A percentile compares a stretch with the other conserved stretches of the same genome.
Conservation (phyloP, 2,113 vertebrate genomes). For the Petaurus breviceps region DNA sequence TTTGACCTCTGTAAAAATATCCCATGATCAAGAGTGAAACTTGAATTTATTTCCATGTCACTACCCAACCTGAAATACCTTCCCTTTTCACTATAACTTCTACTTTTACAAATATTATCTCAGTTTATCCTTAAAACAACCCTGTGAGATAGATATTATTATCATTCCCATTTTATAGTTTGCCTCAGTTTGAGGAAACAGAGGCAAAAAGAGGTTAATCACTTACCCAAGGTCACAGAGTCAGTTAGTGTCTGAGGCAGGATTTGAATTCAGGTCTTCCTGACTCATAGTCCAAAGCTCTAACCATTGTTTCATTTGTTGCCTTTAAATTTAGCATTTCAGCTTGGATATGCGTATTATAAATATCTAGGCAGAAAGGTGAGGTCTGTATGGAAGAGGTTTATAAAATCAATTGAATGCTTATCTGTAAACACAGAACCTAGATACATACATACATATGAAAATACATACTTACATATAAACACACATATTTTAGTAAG, state of each 20-base stretch:
- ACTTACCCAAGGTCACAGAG: background rate
- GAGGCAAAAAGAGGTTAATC: background rate
- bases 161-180: too few species aligned
- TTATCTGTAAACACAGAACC: conserved; percentile 19
- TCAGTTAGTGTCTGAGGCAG: background rate
- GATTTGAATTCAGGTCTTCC: background rate
- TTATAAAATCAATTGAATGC: conserved; percentile 6
- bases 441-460: conserved; percentile 13
- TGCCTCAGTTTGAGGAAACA: too few species aligned
- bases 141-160: too few species aligned
- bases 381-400: background rate
- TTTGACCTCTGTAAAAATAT: conserved; percentile 15
- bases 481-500: background rate
- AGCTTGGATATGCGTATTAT: conserved; percentile 8
- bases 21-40: background rate
- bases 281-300: background rate
- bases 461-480: background rate
- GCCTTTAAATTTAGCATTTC: background rate
- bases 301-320: background rate
- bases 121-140: too few species aligned
- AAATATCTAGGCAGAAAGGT: conserved; percentile 5
- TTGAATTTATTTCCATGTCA: conserved; percentile 36
- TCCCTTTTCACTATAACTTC: background rate
- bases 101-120: too few species aligned
- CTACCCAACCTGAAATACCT: conserved; percentile 17